Conservation (phyloP, 2,797 vertebrate species). For the Tokudaia tokunoshimensis region DNA sequence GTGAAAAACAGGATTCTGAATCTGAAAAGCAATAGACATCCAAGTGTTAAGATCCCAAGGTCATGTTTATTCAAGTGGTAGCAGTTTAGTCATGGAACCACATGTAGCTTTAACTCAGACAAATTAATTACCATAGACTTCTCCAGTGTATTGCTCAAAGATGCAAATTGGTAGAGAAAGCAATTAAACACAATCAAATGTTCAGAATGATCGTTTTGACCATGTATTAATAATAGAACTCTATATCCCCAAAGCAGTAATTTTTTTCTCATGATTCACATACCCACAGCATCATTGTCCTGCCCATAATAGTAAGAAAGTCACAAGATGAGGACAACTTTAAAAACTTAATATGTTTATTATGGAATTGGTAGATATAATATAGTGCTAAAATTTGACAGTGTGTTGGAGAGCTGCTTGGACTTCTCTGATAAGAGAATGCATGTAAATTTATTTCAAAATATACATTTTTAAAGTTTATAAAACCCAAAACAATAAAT, state of each 20-base stretch:
- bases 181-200: slow-evolving; percentile 35
- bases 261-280: background rate
- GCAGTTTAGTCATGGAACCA: background rate
- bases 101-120: background rate
- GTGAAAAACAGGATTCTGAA: background rate
- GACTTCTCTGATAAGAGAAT: background rate
- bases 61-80: slow-evolving; percentile 25
- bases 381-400: background rate
- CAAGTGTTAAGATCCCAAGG: background rate
- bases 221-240: background rate
- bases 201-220: background rate
- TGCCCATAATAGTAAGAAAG: background rate
- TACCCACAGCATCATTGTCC: background rate
- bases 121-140: slow-evolving; percentile 55
- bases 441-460: slow-evolving; percentile 9
- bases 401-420: background rate
- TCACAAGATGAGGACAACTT: background rate
- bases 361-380: background rate
- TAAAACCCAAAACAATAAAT: background rate
- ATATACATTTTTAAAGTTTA: background rate
- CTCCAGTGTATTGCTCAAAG: slow-evolving; percentile 1
- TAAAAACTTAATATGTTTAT: slow-evolving; percentile 12
- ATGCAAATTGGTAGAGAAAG: slow-evolving; percentile 41
- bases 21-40: background rate
- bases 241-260: background rate